Evolutionary conservation across 2,888 invertebrate genomes (phyloP).

Genomic region (Liopterus haemorrhoidalis): DNA sequence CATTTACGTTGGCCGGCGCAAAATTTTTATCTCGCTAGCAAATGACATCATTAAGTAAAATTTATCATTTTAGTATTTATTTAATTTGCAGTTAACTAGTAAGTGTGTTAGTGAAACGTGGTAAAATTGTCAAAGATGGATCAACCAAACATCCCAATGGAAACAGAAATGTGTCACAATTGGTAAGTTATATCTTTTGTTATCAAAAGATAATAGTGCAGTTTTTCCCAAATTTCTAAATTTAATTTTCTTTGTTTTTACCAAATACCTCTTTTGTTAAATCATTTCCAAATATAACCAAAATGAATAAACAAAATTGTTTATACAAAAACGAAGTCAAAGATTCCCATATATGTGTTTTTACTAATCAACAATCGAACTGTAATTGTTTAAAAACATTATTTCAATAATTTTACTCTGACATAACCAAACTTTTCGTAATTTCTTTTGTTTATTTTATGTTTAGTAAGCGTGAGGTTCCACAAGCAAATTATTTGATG

Average conservation of each 20-base stretch:
- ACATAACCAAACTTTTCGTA: not conserved
- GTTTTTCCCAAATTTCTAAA: not conserved
- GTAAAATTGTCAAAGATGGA: no score
- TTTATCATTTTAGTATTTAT: no score
- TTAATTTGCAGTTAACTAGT: no score
- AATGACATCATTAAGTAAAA: no score
- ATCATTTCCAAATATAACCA: no score
- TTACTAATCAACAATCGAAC: not conserved
- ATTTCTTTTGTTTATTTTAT: conserved; percentile 22
- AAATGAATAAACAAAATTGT: no score
- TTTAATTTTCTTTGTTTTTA: not conserved
- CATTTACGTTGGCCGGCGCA: no score
- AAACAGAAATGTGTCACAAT: conserved; percentile 20
- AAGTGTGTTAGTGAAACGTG: no score
- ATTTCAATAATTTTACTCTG: not conserved
- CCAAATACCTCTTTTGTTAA: conserved; percentile 11
- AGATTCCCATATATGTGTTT: not conserved
- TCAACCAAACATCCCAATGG: no score
- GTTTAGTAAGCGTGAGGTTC: conserved; percentile 63
- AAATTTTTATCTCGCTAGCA: no score
- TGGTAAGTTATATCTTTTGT: conserved; percentile 12
- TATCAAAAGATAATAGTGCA: not conserved
- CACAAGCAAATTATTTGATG: conserved; percentile 60
- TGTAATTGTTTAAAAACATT: not conserved
- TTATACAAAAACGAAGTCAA: no score